phyloP scores from a whole-genome alignment of 2,797 vertebrate genomes.

The Sebastes jordani region DNA sequence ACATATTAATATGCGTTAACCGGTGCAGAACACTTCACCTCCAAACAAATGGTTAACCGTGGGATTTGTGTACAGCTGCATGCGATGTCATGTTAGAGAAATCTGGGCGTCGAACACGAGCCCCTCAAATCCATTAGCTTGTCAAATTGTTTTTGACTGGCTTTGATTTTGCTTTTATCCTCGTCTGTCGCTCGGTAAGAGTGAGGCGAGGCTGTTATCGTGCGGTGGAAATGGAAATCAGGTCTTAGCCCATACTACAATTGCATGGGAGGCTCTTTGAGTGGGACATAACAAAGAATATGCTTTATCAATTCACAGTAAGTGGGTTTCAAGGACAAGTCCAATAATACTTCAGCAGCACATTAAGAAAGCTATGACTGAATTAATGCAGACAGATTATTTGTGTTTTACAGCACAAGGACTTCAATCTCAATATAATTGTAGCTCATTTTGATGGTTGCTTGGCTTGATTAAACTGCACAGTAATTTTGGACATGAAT shows the following conservation, averaged over 20 bases:
- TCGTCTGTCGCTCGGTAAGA: constrained; percentile 31
- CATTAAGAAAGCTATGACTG: constrained; percentile 55
- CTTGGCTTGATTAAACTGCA: constrained; percentile 2
- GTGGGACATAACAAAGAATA: constrained; percentile 63
- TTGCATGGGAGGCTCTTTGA: constrained; percentile 59
- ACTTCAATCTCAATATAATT: constrained; percentile 20
- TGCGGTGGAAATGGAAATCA: constrained; percentile 72
- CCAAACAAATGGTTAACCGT: background rate
- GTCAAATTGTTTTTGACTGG: constrained; percentile 60
- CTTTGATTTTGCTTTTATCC: constrained; percentile 69
- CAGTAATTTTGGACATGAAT: background rate
- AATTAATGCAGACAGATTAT: constrained; percentile 58
- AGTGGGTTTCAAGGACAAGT: constrained; percentile 77
- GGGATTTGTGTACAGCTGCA: constrained; percentile 22
- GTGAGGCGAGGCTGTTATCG: constrained; percentile 50
- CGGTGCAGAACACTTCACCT: background rate
- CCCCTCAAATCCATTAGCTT: constrained; percentile 49
- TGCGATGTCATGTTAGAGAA: constrained; percentile 47
- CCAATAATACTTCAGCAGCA: constrained; percentile 64
- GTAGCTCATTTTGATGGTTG: constrained; percentile 11
- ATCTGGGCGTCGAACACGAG: constrained; percentile 13
- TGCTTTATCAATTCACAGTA: constrained; percentile 66
- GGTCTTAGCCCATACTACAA: constrained; percentile 53
- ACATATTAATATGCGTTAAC: constrained; percentile 21
- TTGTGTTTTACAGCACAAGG: constrained; percentile 36